These are phyloP conservation scores for Embiotoca jacksoni DNA, from an alignment of 2,113 vertebrate genomes.

Conservation along the genomic window DNA sequence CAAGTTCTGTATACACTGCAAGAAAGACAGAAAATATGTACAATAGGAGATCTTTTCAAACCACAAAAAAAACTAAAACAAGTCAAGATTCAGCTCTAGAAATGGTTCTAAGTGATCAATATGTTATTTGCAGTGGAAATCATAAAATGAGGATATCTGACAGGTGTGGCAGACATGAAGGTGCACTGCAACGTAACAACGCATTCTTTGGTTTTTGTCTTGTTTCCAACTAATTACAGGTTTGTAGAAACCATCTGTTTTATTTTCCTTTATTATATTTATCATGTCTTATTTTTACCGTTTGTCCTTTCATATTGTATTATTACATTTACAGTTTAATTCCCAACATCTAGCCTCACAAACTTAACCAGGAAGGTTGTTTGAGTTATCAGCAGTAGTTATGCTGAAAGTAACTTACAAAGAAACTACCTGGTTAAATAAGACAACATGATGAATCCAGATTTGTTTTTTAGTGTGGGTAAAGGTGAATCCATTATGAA, in stretches of 20 bases:
- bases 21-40: not conserved
- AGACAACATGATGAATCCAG: constrained; percentile 27
- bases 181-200: not conserved
- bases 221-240: not conserved
- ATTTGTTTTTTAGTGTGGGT: constrained; percentile 56
- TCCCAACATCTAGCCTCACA: not conserved
- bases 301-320: not conserved
- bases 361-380: too few species aligned
- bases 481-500: constrained; percentile 31
- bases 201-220: not conserved
- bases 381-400: too few species aligned
- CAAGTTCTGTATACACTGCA: not conserved
- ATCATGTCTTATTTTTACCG: not conserved
- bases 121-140: constrained; percentile 13
- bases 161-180: not conserved
- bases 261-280: not conserved
- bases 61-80: not conserved
- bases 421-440: constrained; percentile 4
- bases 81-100: not conserved
- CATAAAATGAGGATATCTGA: not conserved
- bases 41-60: not conserved
- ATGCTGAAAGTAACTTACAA: not conserved
- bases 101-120: constrained; percentile 1
- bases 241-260: constrained; percentile 1
- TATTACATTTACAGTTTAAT: not conserved